Conservation (phyloP, 2,888 invertebrate genomes). For the Mayetiola destructor region DNA sequence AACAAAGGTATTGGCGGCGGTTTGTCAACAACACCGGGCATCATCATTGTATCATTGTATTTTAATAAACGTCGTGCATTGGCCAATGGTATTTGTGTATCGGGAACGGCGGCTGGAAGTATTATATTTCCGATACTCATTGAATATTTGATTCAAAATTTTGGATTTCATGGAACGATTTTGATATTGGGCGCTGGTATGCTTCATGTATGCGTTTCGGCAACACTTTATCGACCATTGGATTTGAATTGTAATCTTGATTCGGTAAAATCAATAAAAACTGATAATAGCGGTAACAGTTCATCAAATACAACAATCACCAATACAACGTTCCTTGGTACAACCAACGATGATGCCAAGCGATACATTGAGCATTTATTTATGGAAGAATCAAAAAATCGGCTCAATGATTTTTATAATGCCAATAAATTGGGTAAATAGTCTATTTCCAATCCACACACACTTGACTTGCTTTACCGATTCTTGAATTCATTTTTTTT, state of each 20-base stretch:
- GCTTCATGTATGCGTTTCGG: constrained; percentile 59
- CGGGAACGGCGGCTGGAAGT: constrained; percentile 65
- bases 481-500: not conserved
- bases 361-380: constrained; percentile 35
- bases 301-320: not conserved
- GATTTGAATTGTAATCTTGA: constrained; percentile 20
- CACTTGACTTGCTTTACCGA: constrained; percentile 31
- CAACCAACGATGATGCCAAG: constrained; percentile 31
- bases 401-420: constrained; percentile 31
- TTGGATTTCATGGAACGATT: constrained; percentile 59
- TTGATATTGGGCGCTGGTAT: constrained; percentile 55
- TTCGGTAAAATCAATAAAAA: constrained; percentile 3
- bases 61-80: constrained; percentile 64
- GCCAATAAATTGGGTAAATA: constrained; percentile 22
- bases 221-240: constrained; percentile 49
- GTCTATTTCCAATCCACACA: constrained; percentile 25
- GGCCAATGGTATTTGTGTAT: constrained; percentile 67
- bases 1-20: constrained; percentile 59
- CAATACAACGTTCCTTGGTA: constrained; percentile 32
- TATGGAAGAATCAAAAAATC: constrained; percentile 34
- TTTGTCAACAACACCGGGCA: constrained; percentile 64
- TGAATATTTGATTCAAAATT: constrained; percentile 50
- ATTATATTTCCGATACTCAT: constrained; percentile 63
- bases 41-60: constrained; percentile 65
- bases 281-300: not conserved